Evolutionary conservation across 2,797 vertebrate species (phyloP).

Genomic region (Orestias chungarensis): DNA sequence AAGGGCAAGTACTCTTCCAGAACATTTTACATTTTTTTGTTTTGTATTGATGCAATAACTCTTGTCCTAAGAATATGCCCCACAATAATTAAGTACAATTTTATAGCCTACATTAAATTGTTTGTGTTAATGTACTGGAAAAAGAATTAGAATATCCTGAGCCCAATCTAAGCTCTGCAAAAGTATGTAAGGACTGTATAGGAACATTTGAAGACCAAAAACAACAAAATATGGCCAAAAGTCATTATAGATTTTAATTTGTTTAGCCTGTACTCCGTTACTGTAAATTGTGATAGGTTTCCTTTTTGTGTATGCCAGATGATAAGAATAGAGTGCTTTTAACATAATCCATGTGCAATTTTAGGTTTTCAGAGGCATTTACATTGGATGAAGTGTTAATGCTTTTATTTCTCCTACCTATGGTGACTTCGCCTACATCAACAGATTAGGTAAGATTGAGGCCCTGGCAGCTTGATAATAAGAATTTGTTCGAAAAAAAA

Average conservation of each 20-base stretch:
- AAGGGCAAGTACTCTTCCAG: neutral
- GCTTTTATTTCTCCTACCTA: conserved; percentile 56
- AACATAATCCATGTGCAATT: conserved; percentile 61
- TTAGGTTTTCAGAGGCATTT: conserved; percentile 55
- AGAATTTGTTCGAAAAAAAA: conserved; percentile 66
- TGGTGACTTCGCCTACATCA: conserved; percentile 72
- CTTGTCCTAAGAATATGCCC: neutral
- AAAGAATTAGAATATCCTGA: neutral
- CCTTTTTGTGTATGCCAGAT: conserved; percentile 49
- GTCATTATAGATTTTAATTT: conserved; percentile 14
- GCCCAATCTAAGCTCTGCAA: neutral
- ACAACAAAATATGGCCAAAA: neutral
- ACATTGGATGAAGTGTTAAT: conserved; percentile 66
- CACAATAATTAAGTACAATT: neutral
- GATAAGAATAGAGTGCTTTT: conserved; percentile 56
- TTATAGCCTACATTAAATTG: neutral
- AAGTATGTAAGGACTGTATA: neutral
- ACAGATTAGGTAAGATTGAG: conserved; percentile 71
- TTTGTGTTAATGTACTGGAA: neutral
- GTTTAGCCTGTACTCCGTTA: conserved; percentile 19
- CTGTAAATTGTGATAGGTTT: conserved; percentile 40
- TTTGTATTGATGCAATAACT: neutral
- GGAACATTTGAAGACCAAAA: neutral
- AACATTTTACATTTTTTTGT: neutral
- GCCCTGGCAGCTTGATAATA: conserved; percentile 71